Evolutionary conservation across 2,113 vertebrate genomes (phyloP), one percentile per base, ranked within the genome.

Genomic region (Vulpes vulpes): DNA sequence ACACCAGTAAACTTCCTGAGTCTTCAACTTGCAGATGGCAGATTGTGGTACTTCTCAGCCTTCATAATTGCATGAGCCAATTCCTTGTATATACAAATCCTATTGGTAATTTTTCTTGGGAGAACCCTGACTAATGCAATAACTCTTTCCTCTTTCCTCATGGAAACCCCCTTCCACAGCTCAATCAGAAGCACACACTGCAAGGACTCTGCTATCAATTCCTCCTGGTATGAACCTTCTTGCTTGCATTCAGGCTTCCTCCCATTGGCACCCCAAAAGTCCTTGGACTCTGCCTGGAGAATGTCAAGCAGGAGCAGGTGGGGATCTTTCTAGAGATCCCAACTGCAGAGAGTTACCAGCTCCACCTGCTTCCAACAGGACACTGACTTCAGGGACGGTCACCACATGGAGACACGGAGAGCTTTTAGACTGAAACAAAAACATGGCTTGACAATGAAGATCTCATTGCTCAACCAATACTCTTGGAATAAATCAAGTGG

Each of bases 301-400:
- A 15, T 5, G 12, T n/a, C 17, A 22, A 49, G 25, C 51, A 67
- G 49, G 69, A 91, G 76, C 16, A 57, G 35, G 51, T 30, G 43
- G 59, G 27, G 38, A 8, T 16, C 27, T 22, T 27, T 49, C 14
- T 27, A 20, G 60, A 65, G 32, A n/a, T 25, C 23, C 16, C 60
- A 2, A 5, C 1, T n/a, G 60, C 23, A 55, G 76, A 49, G 51
- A 81, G 25, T 23, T 6, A 1, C 32, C 16, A 5, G 12, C 8
- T 27, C 23, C 0, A 5, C 8, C 32, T 38, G n/a, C 17, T 38
- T 4, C 5, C 5, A 22, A 32, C 0, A 23, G 8, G 22, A 35
- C 73, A 20, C 32, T 35, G 49, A 17, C 15, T 49, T 55, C 32
- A 35, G 69, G 55, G 3, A 73, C 1, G 4, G 23, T 79, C 60